Conservation (phyloP, 2,797 vertebrate genomes). For the Lindbergichthys nudifrons region DNA sequence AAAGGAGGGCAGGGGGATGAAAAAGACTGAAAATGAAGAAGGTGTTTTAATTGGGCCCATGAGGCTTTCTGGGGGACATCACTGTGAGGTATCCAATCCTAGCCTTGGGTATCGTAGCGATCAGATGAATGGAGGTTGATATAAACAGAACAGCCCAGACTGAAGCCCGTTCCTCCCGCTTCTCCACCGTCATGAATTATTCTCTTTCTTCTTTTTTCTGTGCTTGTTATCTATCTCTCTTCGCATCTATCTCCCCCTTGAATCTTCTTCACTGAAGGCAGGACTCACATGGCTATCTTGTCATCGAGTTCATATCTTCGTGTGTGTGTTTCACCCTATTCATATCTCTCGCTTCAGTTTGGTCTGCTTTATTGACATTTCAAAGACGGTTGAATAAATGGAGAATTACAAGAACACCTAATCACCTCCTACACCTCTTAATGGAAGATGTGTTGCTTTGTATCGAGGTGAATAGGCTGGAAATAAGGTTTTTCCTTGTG, state of each 20-base stretch:
- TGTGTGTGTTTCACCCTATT: constrained; percentile 28
- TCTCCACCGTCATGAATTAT: constrained; percentile 66
- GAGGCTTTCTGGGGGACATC: constrained; percentile 56
- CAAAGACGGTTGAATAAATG: not conserved
- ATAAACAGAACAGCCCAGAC: constrained; percentile 56
- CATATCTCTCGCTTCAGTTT: constrained; percentile 1
- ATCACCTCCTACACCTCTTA: not conserved
- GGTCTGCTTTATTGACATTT: constrained; percentile 25
- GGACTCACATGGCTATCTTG: constrained; percentile 29
- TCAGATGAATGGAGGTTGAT: constrained; percentile 62
- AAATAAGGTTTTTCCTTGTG: not conserved
- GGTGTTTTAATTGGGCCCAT: constrained; percentile 71
- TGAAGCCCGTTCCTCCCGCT: constrained; percentile 30
- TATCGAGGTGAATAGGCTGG: not conserved
- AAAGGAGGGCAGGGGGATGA: constrained; percentile 15
- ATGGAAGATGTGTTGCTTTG: not conserved
- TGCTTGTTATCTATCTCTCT: constrained; percentile 28
- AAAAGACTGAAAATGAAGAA: constrained; percentile 30
- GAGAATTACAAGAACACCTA: not conserved
- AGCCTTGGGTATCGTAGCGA: constrained; percentile 46
- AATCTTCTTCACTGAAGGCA: constrained; percentile 44
- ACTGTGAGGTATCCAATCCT: constrained; percentile 52
- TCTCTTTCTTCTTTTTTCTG: constrained; percentile 47
- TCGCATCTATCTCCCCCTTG: constrained; percentile 38
- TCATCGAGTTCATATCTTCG: constrained; percentile 34